A percentile compares a stretch with the other conserved stretches of the same genome.
These are phyloP conservation scores for Sclerodermus sp. DNA, from an alignment of 2,888 invertebrate genomes.

Conservation along the genomic window DNA sequence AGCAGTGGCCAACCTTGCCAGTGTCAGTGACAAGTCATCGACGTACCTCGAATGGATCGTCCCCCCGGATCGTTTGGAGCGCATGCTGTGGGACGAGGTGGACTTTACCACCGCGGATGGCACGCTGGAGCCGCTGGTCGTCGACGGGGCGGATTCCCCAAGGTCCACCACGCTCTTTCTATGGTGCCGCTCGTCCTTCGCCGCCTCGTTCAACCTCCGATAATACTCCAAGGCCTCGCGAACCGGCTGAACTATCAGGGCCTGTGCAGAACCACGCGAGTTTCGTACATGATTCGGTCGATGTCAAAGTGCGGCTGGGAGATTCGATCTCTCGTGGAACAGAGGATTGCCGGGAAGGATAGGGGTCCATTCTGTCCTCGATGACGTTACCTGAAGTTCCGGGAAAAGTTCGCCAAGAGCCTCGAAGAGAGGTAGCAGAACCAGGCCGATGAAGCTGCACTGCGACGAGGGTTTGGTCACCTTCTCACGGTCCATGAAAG, in stretches of 20 bases:
- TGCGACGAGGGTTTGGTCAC: conserved; percentile 83
- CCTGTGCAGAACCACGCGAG: no score
- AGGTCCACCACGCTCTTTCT: conserved; percentile 61
- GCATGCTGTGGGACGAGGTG: conserved; percentile 54
- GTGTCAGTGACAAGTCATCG: no score
- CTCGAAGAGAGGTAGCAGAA: conserved; percentile 78
- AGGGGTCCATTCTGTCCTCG: background rate
- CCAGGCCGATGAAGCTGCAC: conserved; percentile 81
- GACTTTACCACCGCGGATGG: conserved; percentile 46
- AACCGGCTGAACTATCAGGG: conserved; percentile 65
- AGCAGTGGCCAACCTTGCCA: no score
- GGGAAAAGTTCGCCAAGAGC: conserved; percentile 74
- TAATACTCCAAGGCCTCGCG: conserved; percentile 67
- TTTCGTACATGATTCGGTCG: no score
- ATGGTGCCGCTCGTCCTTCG: conserved; percentile 64
- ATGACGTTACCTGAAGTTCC: conserved; percentile 66
- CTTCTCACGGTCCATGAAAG: conserved; percentile 85
- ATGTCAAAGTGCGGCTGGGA: no score
- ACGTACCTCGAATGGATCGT: conserved; percentile 46
- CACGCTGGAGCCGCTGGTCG: conserved; percentile 24
- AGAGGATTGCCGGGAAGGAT: no score
- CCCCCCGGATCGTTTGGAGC: conserved; percentile 58
- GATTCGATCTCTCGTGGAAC: no score
- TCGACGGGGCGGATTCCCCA: conserved; percentile 37
- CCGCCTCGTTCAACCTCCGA: conserved; percentile 65